Percentiles rank a stretch among this genome's conserved stretches.
These are phyloP conservation scores for Hormaphis cornu DNA, from an alignment of 1,140 invertebrate species.

Conservation along the genomic window DNA sequence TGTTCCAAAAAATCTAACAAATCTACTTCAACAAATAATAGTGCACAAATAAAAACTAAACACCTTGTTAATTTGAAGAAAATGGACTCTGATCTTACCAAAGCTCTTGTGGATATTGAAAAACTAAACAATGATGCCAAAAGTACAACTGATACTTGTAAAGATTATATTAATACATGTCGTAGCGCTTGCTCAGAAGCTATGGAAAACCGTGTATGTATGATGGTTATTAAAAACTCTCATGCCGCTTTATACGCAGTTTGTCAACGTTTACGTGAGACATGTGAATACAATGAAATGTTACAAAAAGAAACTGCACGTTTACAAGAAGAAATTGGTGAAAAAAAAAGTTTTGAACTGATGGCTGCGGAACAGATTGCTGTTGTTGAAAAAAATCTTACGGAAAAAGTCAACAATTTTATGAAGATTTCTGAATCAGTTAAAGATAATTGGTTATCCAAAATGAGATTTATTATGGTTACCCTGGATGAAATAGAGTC, in stretches of 20 bases:
- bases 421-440: slow-evolving; percentile 11
- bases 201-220: slow-evolving; percentile 12
- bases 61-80: neutral
- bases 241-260: slow-evolving; percentile 18
- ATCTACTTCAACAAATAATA: neutral
- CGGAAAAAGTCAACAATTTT: slow-evolving; percentile 17
- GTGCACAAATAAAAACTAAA: neutral
- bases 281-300: neutral
- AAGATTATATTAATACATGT: slow-evolving; percentile 14
- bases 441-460: slow-evolving; percentile 3
- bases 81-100: neutral
- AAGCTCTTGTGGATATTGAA: slow-evolving; percentile 11
- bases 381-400: slow-evolving; percentile 21
- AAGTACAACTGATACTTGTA: slow-evolving; percentile 10
- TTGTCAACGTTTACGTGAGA: slow-evolving; percentile 13
- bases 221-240: slow-evolving; percentile 16
- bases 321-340: slow-evolving; percentile 20
- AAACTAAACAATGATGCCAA: neutral
- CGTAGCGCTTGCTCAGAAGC: neutral
- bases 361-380: slow-evolving; percentile 23
- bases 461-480: slow-evolving; percentile 8
- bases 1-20: slow-evolving; percentile 25
- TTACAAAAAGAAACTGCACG: neutral
- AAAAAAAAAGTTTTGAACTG: slow-evolving; percentile 12
- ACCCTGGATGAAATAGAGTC: slow-evolving; percentile 8